Conservation (phyloP, 2,888 invertebrate genomes). For the Cryptophagus acutangulus region DNA sequence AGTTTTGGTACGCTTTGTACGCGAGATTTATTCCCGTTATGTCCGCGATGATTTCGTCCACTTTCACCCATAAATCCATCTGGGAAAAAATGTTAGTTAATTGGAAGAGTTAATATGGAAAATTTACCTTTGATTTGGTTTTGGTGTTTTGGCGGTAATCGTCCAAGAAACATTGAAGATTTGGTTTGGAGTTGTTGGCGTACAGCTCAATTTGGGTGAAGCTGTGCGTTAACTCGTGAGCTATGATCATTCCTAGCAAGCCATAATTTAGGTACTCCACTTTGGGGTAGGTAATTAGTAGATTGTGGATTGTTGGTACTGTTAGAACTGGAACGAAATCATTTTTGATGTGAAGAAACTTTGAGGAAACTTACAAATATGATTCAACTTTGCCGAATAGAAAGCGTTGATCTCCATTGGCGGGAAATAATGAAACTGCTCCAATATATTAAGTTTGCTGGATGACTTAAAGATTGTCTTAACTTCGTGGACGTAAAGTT, state of each 20-base stretch:
- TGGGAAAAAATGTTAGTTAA: no score
- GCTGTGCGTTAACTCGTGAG: slow-evolving; percentile 37
- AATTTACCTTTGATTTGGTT: no score
- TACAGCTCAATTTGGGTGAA: slow-evolving; percentile 14
- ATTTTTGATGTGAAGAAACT: neutral
- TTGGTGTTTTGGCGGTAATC: no score
- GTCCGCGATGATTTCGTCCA: slow-evolving; percentile 78
- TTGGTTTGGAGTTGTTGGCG: neutral
- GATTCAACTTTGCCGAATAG: slow-evolving; percentile 20
- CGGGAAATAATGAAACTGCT: no score
- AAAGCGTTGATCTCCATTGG: slow-evolving; percentile 30
- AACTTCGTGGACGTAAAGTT: slow-evolving; percentile 15
- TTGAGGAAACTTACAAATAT: slow-evolving; percentile 30
- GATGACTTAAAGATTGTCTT: no score
- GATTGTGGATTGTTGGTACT: slow-evolving; percentile 33
- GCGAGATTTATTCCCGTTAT: slow-evolving; percentile 86
- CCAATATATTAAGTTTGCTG: no score
- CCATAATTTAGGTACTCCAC: slow-evolving; percentile 39
- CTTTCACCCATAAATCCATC: neutral
- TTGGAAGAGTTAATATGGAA: no score
- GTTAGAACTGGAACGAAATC: slow-evolving; percentile 33
- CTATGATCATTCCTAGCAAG: slow-evolving; percentile 36
- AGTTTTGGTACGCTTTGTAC: slow-evolving; percentile 72
- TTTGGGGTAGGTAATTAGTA: slow-evolving; percentile 29
- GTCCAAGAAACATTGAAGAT: no score